Evolutionary conservation across 2,113 vertebrate genomes (phyloP), one percentile per base, ranked within the genome.

Genomic region (Notarius lentiginosus): DNA sequence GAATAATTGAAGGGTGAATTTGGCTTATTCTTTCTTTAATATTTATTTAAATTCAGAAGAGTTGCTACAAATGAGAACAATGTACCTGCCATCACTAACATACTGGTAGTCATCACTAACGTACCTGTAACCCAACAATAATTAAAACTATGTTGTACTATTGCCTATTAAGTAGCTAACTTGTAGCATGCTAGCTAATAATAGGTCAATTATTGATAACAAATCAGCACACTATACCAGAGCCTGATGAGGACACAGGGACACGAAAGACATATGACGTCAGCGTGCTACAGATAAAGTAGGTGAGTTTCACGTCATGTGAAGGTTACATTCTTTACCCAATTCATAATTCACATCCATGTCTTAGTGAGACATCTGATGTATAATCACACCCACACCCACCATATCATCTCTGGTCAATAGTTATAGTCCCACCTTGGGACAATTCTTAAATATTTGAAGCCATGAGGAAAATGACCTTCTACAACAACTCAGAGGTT

Each of bases 391-490:
- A 30, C 53, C 30, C 24, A 77, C 22, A 77, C 15, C 7, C 49
- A 15, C 12, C 2, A 79, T 53, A 11, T 20, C 10, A 6, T 47
- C 41, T 73, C 18, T n/a, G 22, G 22, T 51, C 73, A 51, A 49
- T 12, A 11, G 47, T n/a, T 24, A 51, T 5, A 51, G 10, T 17
- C 49, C 14, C 73, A 77, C 24, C 14, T 27, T 51, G 73, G 51
- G 51, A 53, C 75, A 17, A 41, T 41, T 73, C 70, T 20, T 73
- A 41, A 51, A 75, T 34, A 75, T 55, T 27, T 79, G 24, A 65
- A 86, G 84, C 84, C 84, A 86, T 70, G 63, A 66, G 60, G 53
- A 63, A 70, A 86, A 75, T n/a, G 22, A 60, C 56, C 83, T 58
- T 80, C 53, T 80, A n/a, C 49, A 22, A 34, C 14, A 68, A 12